Conservation (phyloP, 2,888 invertebrate genomes). For the Conus canariensis region DNA sequence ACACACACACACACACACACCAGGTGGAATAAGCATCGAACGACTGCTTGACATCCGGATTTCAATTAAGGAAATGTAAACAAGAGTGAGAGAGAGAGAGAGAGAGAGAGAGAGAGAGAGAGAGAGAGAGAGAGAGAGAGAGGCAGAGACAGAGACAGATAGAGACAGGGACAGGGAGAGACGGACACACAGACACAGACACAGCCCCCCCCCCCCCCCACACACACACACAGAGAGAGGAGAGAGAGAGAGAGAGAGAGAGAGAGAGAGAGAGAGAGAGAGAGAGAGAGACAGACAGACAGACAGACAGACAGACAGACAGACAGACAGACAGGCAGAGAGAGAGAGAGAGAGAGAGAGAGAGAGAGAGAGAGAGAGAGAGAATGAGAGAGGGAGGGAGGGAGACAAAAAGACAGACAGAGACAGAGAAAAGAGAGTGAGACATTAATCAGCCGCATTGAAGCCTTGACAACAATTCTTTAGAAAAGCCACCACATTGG, state of each 20-base stretch:
- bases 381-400: not conserved
- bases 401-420: not conserved
- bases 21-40: not conserved
- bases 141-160: not conserved
- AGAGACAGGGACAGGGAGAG: not conserved
- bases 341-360: too few species aligned
- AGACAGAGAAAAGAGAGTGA: not conserved
- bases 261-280: fast-evolving
- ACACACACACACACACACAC: not conserved
- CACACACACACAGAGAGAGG: too few species aligned
- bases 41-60: too few species aligned
- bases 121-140: not conserved
- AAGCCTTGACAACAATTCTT: too few species aligned
- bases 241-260: fast-evolving
- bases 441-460: not conserved
- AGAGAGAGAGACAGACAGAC: fast-evolving
- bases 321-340: too few species aligned
- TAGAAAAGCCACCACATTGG: too few species aligned
- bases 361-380: not conserved
- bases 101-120: not conserved
- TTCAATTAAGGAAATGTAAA: not conserved
- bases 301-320: too few species aligned
- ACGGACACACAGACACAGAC: not conserved
- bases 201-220: too few species aligned
- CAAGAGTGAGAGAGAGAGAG: not conserved